These are phyloP conservation scores for Cydia pomonella DNA, from an alignment of 1,140 invertebrate species.

Conservation along the genomic window DNA sequence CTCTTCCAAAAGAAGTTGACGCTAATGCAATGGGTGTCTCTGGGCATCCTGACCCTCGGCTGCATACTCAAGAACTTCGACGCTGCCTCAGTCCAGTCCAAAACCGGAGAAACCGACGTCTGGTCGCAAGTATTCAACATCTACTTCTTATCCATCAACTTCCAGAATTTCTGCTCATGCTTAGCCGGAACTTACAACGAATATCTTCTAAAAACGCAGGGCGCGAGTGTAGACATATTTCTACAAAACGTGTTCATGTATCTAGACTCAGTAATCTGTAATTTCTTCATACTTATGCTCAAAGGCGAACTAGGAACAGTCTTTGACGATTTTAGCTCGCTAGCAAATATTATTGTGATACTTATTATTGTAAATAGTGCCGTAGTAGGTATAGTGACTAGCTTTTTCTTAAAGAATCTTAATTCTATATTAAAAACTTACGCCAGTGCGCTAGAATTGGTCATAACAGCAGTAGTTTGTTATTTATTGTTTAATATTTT, in stretches of 20 bases:
- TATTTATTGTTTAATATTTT: slow-evolving; percentile 94
- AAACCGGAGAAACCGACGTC: slow-evolving; percentile 48
- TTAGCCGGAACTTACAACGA: slow-evolving; percentile 98
- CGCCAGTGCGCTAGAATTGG: slow-evolving; percentile 95
- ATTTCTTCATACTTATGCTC: slow-evolving; percentile 85
- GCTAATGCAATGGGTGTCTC: slow-evolving; percentile 93
- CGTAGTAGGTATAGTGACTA: slow-evolving; percentile 95
- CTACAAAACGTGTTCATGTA: slow-evolving; percentile 99
- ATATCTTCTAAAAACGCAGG: slow-evolving; percentile 93
- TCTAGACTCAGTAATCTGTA: slow-evolving; percentile 95
- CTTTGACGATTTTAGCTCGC: slow-evolving; percentile 82
- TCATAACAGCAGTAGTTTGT: slow-evolving; percentile 94
- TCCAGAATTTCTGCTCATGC: slow-evolving; percentile 95
- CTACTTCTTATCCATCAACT: slow-evolving; percentile 87
- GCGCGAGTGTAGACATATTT: slow-evolving; percentile 92
- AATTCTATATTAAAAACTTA: slow-evolving; percentile 99
- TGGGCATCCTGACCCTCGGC: slow-evolving; percentile 92
- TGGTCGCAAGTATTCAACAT: slow-evolving; percentile 83
- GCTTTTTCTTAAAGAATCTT: slow-evolving; percentile 94
- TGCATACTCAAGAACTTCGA: slow-evolving; percentile 96
- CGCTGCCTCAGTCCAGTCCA: slow-evolving; percentile 72
- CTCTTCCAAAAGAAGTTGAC: slow-evolving; percentile 93
- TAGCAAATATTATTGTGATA: slow-evolving; percentile 87
- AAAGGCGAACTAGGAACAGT: slow-evolving; percentile 84
- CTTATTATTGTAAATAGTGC: slow-evolving; percentile 95